Evolutionary conservation across 2,888 invertebrate species (phyloP).

Genomic region (Scaptodrosophila latifasciaeformis): DNA sequence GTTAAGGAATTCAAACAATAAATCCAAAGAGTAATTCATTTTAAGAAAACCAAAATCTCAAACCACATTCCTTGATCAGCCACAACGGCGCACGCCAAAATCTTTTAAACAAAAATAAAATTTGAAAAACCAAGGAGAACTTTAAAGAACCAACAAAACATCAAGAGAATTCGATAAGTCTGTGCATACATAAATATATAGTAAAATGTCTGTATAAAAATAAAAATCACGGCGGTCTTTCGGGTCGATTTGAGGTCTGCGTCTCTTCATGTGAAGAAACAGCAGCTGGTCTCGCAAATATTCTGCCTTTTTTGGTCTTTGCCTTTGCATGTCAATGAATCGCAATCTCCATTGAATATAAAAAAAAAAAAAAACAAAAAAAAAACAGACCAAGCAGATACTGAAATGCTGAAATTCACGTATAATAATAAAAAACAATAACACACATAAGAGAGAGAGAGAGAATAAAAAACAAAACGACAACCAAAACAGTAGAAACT

Average conservation of each 20-base stretch:
- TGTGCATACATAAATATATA: constrained; percentile 19
- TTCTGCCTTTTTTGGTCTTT: constrained; percentile 36
- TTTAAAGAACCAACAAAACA: not conserved
- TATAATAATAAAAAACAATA: constrained; percentile 3
- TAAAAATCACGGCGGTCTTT: not conserved
- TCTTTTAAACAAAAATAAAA: not conserved
- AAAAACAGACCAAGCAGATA: constrained; percentile 17
- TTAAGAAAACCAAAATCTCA: too few species aligned
- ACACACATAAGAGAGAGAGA: too few species aligned
- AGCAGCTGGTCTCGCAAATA: constrained; percentile 32
- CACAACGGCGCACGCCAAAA: not conserved
- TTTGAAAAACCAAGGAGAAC: not conserved
- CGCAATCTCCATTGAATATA: constrained; percentile 23
- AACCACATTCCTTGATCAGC: too few species aligned
- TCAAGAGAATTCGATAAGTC: not conserved
- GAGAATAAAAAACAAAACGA: constrained; percentile 15
- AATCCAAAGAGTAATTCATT: too few species aligned
- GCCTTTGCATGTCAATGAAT: constrained; percentile 55
- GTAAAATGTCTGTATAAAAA: too few species aligned
- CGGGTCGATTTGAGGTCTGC: constrained; percentile 9
- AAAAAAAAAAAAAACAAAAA: constrained; percentile 12
- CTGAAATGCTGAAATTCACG: too few species aligned
- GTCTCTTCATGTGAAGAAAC: constrained; percentile 14
- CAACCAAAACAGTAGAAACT: too few species aligned
- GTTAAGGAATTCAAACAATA: constrained; percentile 14